Evolutionary conservation across 37 sponge, comb jelly and placozoan species (phyloP).

Genomic region (Corticium candelabrum): DNA sequence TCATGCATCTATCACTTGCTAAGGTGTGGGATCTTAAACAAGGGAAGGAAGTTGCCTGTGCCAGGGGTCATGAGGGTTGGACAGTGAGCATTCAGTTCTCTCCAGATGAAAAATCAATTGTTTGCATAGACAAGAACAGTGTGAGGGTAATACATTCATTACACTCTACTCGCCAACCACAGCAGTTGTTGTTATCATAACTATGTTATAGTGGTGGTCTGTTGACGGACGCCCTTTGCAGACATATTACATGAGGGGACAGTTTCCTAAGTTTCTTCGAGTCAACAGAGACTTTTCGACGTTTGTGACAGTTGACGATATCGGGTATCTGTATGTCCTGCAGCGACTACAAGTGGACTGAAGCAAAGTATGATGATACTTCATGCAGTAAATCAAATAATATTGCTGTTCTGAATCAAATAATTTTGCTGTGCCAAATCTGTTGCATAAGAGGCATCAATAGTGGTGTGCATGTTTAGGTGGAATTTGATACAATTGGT

Average conservation of each 20-base stretch:
- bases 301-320: constrained; percentile 60
- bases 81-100: not conserved
- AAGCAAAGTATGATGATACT: no score
- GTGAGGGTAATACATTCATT: not conserved
- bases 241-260: constrained; percentile 31
- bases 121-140: not conserved
- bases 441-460: no score
- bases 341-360: no score
- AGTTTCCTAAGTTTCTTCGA: constrained; percentile 47
- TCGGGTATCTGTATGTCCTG: constrained; percentile 13
- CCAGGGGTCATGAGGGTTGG: not conserved
- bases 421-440: no score
- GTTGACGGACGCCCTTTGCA: constrained; percentile 26
- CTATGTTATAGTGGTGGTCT: constrained; percentile 41
- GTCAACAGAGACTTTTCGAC: constrained; percentile 48
- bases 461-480: no score
- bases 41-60: not conserved
- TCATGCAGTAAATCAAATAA: no score
- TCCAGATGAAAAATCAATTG: not conserved
- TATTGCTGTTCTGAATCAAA: no score
- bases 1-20: no score
- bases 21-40: not conserved
- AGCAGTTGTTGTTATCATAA: not conserved
- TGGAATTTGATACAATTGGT: no score
- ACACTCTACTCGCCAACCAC: not conserved